Evolutionary conservation across 2,888 invertebrate genomes (phyloP).

Genomic region (Napeogenes sylphis): DNA sequence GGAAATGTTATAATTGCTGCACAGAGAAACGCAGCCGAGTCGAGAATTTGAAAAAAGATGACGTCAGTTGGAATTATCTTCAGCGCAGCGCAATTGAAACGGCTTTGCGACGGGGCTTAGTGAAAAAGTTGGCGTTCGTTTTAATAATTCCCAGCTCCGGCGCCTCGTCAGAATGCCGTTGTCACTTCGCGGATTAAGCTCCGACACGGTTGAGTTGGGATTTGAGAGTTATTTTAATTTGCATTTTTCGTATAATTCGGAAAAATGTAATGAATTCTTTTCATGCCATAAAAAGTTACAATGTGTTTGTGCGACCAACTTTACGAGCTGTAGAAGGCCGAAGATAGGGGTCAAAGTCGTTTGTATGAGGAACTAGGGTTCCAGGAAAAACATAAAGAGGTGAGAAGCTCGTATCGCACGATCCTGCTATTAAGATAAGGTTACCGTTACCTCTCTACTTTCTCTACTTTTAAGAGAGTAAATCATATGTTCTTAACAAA

Average conservation of each 20-base stretch:
- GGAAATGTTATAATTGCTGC: slow-evolving; percentile 78
- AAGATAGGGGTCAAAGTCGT: slow-evolving; percentile 57
- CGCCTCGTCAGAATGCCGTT: slow-evolving; percentile 79
- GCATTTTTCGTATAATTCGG: slow-evolving; percentile 66
- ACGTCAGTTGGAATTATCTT: slow-evolving; percentile 78
- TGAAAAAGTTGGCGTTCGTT: slow-evolving; percentile 79
- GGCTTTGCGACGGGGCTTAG: slow-evolving; percentile 77
- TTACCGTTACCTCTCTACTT: slow-evolving; percentile 56
- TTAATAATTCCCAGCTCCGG: slow-evolving; percentile 78
- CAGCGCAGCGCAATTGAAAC: slow-evolving; percentile 78
- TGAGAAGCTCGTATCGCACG: slow-evolving; percentile 67
- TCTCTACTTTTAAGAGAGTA: slow-evolving; percentile 4
- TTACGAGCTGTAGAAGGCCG: slow-evolving; percentile 55
- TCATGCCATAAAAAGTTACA: slow-evolving; percentile 44
- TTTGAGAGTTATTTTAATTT: slow-evolving; percentile 77
- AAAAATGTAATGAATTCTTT: slow-evolving; percentile 49
- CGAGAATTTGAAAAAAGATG: slow-evolving; percentile 77
- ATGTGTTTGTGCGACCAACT: slow-evolving; percentile 51
- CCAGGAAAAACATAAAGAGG: slow-evolving; percentile 71
- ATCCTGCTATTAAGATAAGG: slow-evolving; percentile 75
- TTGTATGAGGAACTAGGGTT: slow-evolving; percentile 62
- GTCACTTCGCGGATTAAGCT: slow-evolving; percentile 78
- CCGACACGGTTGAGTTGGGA: slow-evolving; percentile 76
- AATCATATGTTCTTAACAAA: slow-evolving; percentile 13
- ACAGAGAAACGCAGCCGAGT: slow-evolving; percentile 73